Conservation (phyloP, 2,797 vertebrate species). For the Cirrhinus molitorella region DNA sequence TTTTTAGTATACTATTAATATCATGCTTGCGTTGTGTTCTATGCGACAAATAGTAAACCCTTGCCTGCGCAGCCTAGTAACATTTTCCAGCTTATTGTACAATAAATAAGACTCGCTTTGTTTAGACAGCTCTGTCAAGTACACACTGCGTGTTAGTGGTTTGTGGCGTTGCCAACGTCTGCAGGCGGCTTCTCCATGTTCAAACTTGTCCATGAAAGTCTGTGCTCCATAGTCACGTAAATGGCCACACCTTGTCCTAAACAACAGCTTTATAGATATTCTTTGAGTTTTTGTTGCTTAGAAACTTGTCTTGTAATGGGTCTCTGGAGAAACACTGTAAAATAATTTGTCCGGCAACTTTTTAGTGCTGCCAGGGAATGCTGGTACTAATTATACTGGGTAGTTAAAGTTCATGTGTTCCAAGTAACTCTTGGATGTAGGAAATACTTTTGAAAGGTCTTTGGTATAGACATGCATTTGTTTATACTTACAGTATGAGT, state of each 20-base stretch:
- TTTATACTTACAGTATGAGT: background rate
- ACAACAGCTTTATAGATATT: conserved; percentile 26
- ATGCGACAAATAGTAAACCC: background rate
- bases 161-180: background rate
- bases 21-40: background rate
- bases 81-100: conserved; percentile 34
- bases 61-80: background rate
- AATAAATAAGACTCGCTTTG: conserved; percentile 40
- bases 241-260: conserved; percentile 66
- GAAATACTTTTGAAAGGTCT: background rate
- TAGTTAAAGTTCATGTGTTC: conserved; percentile 7
- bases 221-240: background rate
- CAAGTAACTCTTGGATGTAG: background rate
- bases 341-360: background rate
- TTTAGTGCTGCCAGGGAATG: background rate
- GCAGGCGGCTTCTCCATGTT: conserved; percentile 43
- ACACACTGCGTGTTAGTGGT: conserved; percentile 40
- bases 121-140: conserved; percentile 39
- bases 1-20: background rate
- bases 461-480: background rate
- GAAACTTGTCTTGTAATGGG: background rate
- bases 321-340: background rate
- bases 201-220: conserved; percentile 55
- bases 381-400: background rate
- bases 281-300: conserved; percentile 5